Evolutionary conservation across 2,888 invertebrate species (phyloP), one percentile per base, ranked within the genome.

Genomic region (Cynaeus angustus): DNA sequence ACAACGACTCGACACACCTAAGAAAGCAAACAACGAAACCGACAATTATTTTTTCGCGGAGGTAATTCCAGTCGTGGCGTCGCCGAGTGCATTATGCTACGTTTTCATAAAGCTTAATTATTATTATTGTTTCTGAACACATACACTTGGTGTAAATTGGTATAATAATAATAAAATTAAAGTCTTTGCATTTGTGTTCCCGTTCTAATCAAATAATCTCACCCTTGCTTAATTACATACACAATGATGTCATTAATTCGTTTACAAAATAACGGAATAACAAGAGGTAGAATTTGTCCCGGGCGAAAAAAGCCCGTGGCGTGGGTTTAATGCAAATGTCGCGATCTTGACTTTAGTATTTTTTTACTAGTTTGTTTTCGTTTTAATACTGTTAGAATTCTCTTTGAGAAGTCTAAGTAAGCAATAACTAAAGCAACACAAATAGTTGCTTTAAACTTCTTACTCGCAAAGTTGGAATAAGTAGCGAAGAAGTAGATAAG

Each of bases 181-280:
- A 56, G 41, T 56, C 56, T 56, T 41, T 55, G 43, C 45, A 30
- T 9, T 46, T 30, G 45, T 16, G 45, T 43, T 59, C n/a, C 45
- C 16, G 33, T 46, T 58, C 45, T 59, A 46, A 59, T 59, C 59
- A 59, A 59, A 59, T 59, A 59, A 46, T 59, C 45, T 46, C 46
- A 46, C 59, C 59, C 45, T 59, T 59, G 45, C 46, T 59, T 46
- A 59, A 59, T 59, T 59, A 45, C 59, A 46, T 30, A 59, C 46
- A 59, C 59, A 59, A 59, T 59, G 59, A 46, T 56, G 56, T 56
- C 43, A 56, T 56, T 56, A 56, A 56, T 56, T 56, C 43, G 45
- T 45, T 46, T 59, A 46, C 45, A 46, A 59, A 58, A 59, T 59
- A 53, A 33, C 53, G 37, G 33, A 37, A 12, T 21, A 56, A 43